Evolutionary conservation across 2,113 vertebrate species (phyloP), one percentile per base, ranked within the genome.

Genomic region (Mandrillus leucophaeus): DNA sequence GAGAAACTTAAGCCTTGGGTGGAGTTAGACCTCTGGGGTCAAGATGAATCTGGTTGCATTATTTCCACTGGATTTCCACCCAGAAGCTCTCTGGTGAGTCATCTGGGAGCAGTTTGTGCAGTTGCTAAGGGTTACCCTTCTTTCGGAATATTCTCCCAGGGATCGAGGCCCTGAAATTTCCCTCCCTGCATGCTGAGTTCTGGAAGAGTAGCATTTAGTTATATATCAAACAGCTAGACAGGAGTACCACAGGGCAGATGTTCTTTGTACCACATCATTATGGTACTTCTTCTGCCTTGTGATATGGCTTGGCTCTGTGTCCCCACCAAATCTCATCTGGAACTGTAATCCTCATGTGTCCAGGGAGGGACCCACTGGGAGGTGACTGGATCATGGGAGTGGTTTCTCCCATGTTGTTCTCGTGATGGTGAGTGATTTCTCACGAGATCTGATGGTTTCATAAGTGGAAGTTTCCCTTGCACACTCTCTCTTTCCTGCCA

Each of bases 21-120:
- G 40, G 32, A 82, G 32, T 48, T 64, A 84, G 88, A 88, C 30
- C 75, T 59, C 61, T 14, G 35, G 57, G 45, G 57, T 88, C 90
- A 94, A 90, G 35, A 73, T 45, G 76, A 96, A 59, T 80, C n/a
- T 68, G 22, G 48, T 48, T 68, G 35, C 45, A 38, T 66, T 64
- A 57, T 95, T 75, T 95, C 93, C 82, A 68, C n/a, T n/a, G 66
- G 43, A 52, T 91, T 93, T 97, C 55, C 38, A 88, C 55, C 73
- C 7, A 13, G 23, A 75, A 23, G 16, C 73, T 96, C 72, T 87
- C 68, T 6, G 12, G 11, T 68, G 90, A 93, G 75, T 93, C 86
- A 80, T 85, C 57, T 90, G 87, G 43, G 50, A 90, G 38, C 30
- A n/a, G 48, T 90, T 86, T 92, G 43, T 93, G 52, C 48, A 40